Evolutionary conservation across 1,140 invertebrate genomes (phyloP).

Genomic region (Rhopalosiphum padi): DNA sequence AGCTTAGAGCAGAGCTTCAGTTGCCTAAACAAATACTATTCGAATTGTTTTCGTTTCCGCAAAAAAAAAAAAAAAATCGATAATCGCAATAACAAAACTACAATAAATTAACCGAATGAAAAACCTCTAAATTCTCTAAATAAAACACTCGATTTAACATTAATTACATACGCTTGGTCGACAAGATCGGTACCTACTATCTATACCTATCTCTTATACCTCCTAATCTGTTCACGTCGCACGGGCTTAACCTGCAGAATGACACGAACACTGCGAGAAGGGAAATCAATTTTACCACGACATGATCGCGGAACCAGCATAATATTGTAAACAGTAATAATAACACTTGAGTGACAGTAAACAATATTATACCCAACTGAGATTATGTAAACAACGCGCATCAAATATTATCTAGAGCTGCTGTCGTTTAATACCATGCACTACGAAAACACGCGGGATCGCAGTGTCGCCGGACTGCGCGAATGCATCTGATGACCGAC

Average conservation of each 20-base stretch:
- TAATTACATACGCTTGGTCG: neutral
- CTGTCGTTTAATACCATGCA: neutral
- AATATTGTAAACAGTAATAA: neutral
- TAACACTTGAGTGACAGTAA: neutral
- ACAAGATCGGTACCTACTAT: neutral
- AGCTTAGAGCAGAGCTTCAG: too few relatives aligned
- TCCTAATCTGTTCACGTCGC: neutral
- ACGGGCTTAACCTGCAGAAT: neutral
- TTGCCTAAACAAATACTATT: neutral
- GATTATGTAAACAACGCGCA: neutral
- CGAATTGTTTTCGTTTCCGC: neutral
- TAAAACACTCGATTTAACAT: neutral
- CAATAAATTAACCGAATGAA: neutral
- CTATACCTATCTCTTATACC: neutral
- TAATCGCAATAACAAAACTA: neutral
- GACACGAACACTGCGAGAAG: neutral
- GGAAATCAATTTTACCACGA: neutral
- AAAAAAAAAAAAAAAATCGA: neutral
- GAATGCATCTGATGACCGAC: neutral
- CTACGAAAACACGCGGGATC: neutral
- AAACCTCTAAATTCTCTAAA: neutral
- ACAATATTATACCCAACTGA: neutral
- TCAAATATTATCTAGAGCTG: neutral
- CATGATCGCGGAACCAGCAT: neutral
- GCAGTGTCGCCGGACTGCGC: neutral